phyloP scores from a whole-genome alignment of 1,140 invertebrate species.

The Dufourea novaeangliae region DNA sequence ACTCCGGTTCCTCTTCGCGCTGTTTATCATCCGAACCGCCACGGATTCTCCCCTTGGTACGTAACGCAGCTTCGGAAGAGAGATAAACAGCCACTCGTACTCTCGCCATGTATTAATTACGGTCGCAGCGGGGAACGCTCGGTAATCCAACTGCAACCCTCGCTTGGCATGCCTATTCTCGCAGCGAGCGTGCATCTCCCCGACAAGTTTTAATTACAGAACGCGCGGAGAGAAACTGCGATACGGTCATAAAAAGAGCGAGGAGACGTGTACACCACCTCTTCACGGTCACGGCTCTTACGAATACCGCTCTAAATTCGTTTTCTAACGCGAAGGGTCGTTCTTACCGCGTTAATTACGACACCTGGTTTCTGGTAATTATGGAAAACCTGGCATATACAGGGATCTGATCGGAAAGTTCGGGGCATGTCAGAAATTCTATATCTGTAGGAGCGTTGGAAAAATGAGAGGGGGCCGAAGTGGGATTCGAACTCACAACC shows the following conservation, averaged over 20 bases:
- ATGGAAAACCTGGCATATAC: too few relatives aligned
- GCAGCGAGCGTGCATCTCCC: background rate
- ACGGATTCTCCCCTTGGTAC: slow-evolving; percentile 3
- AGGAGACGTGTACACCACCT: slow-evolving; percentile 7
- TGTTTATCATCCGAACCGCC: slow-evolving; percentile 39
- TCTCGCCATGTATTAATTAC: slow-evolving; percentile 45
- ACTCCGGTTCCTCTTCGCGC: background rate
- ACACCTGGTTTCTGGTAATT: background rate
- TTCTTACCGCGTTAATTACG: background rate
- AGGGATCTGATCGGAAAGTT: too few relatives aligned
- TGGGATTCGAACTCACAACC: too few relatives aligned
- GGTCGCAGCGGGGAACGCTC: slow-evolving; percentile 16
- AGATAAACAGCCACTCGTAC: slow-evolving; percentile 47
- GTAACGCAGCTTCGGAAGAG: slow-evolving; percentile 31
- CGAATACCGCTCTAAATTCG: slow-evolving; percentile 26
- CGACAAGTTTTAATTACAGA: slow-evolving; percentile 46
- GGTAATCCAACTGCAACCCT: slow-evolving; percentile 6
- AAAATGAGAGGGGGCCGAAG: too few relatives aligned
- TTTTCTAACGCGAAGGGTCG: background rate
- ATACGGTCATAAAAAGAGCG: slow-evolving; percentile 25
- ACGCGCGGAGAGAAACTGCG: slow-evolving; percentile 2
- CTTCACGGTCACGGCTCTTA: slow-evolving; percentile 15
- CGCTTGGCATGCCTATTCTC: background rate
- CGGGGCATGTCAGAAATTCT: too few relatives aligned
- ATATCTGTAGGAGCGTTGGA: too few relatives aligned